phyloP scores from a whole-genome alignment of 64 coral and sea anemone species.

The Porites australiensis region DNA sequence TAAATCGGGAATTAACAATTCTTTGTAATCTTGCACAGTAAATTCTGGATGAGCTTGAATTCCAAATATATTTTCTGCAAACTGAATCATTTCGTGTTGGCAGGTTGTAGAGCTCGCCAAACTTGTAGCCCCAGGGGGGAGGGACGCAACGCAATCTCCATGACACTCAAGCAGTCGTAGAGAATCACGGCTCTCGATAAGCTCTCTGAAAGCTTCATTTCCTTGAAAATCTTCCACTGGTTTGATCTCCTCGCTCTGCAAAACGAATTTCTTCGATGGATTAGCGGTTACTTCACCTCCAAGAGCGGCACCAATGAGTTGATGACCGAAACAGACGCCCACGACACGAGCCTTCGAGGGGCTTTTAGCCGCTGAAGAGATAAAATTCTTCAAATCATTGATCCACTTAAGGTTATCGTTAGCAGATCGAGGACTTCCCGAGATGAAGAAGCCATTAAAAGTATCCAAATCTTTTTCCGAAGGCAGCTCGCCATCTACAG shows the following conservation, averaged over 20 bases:
- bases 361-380: not conserved
- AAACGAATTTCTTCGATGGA: slow-evolving; percentile 54
- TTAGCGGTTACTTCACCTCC: slow-evolving; percentile 55
- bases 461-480: slow-evolving; percentile 18
- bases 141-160: slow-evolving; percentile 61
- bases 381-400: slow-evolving; percentile 43
- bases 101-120: slow-evolving; percentile 79
- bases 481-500: slow-evolving; percentile 30
- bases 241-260: slow-evolving; percentile 48
- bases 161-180: slow-evolving; percentile 76
- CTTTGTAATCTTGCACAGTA: slow-evolving; percentile 13
- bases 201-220: slow-evolving; percentile 13
- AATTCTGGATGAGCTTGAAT: slow-evolving; percentile 81
- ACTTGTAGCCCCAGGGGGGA: slow-evolving; percentile 65
- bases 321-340: slow-evolving; percentile 65
- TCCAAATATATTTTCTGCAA: slow-evolving; percentile 60
- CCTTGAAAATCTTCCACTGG: not conserved
- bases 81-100: slow-evolving; percentile 74
- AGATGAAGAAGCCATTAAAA: slow-evolving; percentile 52
- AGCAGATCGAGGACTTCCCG: slow-evolving; percentile 33
- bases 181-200: not conserved
- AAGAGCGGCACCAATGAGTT: slow-evolving; percentile 48
- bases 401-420: slow-evolving; percentile 67
- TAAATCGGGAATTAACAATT: slow-evolving; percentile 20
- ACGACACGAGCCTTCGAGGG: slow-evolving; percentile 23